Conservation (phyloP, 2,113 vertebrate species). For the Corythornis madagascariensis region DNA sequence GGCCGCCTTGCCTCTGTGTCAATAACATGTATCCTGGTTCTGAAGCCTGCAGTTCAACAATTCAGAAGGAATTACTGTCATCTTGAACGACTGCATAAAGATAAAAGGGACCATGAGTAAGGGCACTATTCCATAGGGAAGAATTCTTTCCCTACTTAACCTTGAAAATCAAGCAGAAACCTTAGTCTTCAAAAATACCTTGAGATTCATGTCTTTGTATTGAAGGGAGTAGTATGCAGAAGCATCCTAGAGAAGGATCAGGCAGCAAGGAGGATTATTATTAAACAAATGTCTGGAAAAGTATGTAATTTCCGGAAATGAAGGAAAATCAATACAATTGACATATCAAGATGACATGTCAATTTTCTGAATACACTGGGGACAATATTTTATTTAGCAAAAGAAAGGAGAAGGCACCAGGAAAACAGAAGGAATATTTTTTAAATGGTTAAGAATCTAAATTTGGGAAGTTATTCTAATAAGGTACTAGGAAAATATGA, state of each 20-base stretch:
- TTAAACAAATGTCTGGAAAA: background rate
- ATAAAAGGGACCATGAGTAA: background rate
- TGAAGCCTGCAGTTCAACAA: background rate
- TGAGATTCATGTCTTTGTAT: background rate
- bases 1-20: background rate
- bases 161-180: conserved; percentile 19
- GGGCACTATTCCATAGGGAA: background rate
- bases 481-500: background rate
- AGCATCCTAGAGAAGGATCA: background rate
- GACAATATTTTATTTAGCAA: background rate
- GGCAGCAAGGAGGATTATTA: background rate
- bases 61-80: conserved; percentile 4
- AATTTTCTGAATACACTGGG: background rate
- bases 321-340: background rate
- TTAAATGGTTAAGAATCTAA: background rate
- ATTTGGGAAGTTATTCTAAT: background rate
- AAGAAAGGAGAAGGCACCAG: background rate
- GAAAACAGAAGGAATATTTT: background rate
- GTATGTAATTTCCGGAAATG: background rate
- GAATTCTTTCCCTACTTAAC: background rate
- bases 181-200: background rate
- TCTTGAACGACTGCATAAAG: background rate
- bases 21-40: background rate
- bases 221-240: background rate
- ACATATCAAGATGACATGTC: background rate